Base-by-base conservation (phyloP, 2,888 invertebrate genomes). In the Stenoptilia bipunctidactyla region DNA sequence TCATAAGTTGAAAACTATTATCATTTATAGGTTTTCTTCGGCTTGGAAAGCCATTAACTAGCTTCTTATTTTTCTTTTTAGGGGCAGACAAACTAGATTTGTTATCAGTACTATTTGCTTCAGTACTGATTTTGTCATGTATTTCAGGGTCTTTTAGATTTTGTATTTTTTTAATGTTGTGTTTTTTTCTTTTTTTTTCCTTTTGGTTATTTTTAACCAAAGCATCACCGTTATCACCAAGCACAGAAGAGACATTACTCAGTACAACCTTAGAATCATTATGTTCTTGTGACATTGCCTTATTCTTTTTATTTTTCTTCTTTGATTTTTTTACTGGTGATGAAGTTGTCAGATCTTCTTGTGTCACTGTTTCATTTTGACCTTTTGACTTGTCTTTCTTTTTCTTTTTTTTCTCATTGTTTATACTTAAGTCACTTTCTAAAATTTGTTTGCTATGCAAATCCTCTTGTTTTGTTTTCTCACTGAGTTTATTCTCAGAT, bases 1-100 rank as follows among this genome's bases (percentile, higher is more conserved):
- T 85, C 25, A 85, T 80, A 27, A 90, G 71, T 58, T 85, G 86
- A 41, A 85, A 77, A 40, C 66, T 60, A 8, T 62, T 61, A 37
- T 86, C 83, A 54, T 60, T 67, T 15, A 76, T 55, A 49, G 67
- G 82, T 58, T 85, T 88, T 59, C 68, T 76, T 27, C 73, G 66
- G 39, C 59, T 63, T 49, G 71, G 71, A 58, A 66, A 68, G 43
- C 71, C 63, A 40, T 68, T 56, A 9, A 59, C 45, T 5, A 53
- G 10, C 39, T 59, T 66, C 42, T 58, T 60, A 2, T 56, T 50
- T 35, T 64, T 64, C 13, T 53, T 55, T 45, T 60, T 61, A 13
- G 15, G 15, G 13, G n/a, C 46, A 41, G n/a, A 50, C 34, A 38
- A 56, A 50, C 43, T 56, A 40, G 47, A 53, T 52, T 45, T 55